Evolutionary conservation across 37 sponge, comb jelly and placozoan species (phyloP), one percentile per base, ranked within the genome.

Genomic region (Halisarca cf. caerulea): DNA sequence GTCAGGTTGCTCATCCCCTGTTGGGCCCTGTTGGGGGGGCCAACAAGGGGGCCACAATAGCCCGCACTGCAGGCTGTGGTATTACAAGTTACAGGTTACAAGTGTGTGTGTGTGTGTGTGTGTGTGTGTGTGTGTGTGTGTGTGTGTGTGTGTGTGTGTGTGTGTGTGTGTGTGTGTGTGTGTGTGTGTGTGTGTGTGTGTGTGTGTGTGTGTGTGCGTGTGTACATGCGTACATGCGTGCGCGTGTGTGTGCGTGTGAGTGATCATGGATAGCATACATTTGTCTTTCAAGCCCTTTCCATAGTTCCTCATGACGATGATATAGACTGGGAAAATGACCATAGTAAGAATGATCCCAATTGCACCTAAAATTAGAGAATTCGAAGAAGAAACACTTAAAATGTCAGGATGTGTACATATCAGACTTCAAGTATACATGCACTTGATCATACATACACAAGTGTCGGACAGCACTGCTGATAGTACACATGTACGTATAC

Each of bases 121-220:
- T 61, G 64, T 61, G 64, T 27, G 30, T 61, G 64, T 28, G 64
- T 61, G 64, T 61, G 64, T 61, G 64, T 27, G 30, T 61, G 64
- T 61, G 64, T 61, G 64, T 61, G 64, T 61, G 64, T 61, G 64
- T 61, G 64, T 61, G 64, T 61, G 64, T 61, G 64, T 61, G 64
- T 27, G 30, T 61, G 64, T 61, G 64, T 61, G 64, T 61, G 64
- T 61, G 64, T 61, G 64, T 61, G 64, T 28, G 64, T 61, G 64
- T 27, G 30, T 27, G 64, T 27, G 64, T 61, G 30, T 27, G 64
- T 61, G 64, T 61, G 64, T 61, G 64, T 61, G 64, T 61, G 64
- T 27, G 30, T 61, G 64, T 27, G 30, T 61, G 64, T 23, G 15
- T 61, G 23, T 15, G 15, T 21, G 64, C 64, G 15, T 28, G 64